Evolutionary conservation across 2,113 vertebrate species (phyloP), one percentile per base, ranked within the genome.

Genomic region (Solea senegalensis): DNA sequence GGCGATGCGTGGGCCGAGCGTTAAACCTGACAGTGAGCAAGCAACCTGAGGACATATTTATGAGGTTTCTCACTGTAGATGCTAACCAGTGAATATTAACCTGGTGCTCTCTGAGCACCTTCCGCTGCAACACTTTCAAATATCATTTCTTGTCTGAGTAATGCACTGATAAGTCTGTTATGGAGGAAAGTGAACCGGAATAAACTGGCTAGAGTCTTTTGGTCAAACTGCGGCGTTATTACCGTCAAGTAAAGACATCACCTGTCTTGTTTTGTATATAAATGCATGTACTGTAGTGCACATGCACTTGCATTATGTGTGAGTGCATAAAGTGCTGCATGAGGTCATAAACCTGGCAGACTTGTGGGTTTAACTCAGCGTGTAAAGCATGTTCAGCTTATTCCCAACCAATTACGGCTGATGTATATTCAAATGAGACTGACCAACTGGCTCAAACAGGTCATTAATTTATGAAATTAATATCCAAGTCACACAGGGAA

Each of bases 51-150:
- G 84, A 85, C 82, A 82, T 86, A 80, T 84, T 89, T 82, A 85
- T 84, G 73, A 89, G 86, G 49, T 75, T 86, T 82, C 75, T 78
- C 72, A 65, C 73, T 72, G 83, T 65, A 53, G 15, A 83, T 55
- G 62, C 71, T 88, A 83, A 88, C 75, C 84, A 74, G 68, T 69
- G 65, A 82, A 85, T 88, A 89, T 90, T 90, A 90, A 88, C 85
- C 85, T 52, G 72, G 60, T 72, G 82, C 72, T 80, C 82, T 82
- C 73, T 55, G 68, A 15, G 70, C 65, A 86, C 82, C 82, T 82
- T 56, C 57, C 82, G 80, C 65, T 58, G 59, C 72, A 57, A 46
- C 81, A 59, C 80, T 80, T 57, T n/a, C 34, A 82, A 51, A 67
- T 56, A 66, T 78, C 69, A 51, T 54, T 60, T 76, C 80, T 86